These are phyloP conservation scores for Misgurnus mizolepis DNA, from an alignment of 2,113 vertebrate genomes.

Conservation along the genomic window DNA sequence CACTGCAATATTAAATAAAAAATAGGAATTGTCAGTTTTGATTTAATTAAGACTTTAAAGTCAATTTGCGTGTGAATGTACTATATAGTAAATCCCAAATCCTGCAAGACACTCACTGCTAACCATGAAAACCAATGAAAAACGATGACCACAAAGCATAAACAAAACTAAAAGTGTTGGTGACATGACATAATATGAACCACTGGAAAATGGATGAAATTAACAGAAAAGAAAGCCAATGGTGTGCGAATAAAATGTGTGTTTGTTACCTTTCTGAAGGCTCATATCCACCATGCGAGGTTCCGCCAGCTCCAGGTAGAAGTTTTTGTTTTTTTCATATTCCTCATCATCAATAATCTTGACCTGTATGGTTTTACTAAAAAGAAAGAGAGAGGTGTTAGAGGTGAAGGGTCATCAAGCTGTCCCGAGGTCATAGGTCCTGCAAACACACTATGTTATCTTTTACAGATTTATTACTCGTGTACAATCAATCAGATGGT, in stretches of 20 bases:
- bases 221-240: neutral
- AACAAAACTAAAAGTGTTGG: neutral
- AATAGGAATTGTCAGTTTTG: no score
- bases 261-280: slow-evolving; percentile 77
- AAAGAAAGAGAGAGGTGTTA: slow-evolving; percentile 58
- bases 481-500: neutral
- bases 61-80: neutral
- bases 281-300: slow-evolving; percentile 85
- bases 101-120: neutral
- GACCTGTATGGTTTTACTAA: slow-evolving; percentile 97
- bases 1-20: no score
- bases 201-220: slow-evolving; percentile 11
- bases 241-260: neutral
- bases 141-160: neutral
- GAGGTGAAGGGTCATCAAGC: slow-evolving; percentile 57
- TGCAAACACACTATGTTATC: neutral
- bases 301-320: slow-evolving; percentile 99
- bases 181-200: neutral
- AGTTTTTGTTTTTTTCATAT: slow-evolving; percentile 99
- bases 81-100: neutral
- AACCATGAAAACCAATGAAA: neutral
- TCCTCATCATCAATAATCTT: slow-evolving; percentile 99
- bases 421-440: slow-evolving; percentile 35
- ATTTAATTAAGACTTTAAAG: no score
- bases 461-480: neutral